Conservation (phyloP, 2,113 vertebrate genomes). For the Corythornis madagascariensis region DNA sequence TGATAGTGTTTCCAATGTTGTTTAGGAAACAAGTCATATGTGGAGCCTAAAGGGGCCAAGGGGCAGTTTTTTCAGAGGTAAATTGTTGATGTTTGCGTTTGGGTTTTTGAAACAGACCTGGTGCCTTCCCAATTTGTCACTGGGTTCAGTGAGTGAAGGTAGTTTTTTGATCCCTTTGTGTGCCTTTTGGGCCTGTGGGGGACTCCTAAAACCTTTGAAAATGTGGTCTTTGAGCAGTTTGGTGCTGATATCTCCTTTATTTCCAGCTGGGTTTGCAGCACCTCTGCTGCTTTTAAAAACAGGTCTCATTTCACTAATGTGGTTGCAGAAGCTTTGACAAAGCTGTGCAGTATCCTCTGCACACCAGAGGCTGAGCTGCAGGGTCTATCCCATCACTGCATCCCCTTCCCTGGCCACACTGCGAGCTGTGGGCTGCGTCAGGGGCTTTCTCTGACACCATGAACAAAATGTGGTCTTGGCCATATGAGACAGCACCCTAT, state of each 20-base stretch:
- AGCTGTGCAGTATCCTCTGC: background rate
- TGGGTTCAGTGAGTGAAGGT: background rate
- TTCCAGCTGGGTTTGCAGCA: background rate
- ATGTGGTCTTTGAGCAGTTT: background rate
- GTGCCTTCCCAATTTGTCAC: background rate
- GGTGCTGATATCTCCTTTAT: background rate
- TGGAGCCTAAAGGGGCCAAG: background rate
- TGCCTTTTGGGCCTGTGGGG: background rate
- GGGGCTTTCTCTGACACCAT: background rate
- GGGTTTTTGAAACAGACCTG: background rate
- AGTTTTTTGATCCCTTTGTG: background rate
- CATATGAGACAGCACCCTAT: background rate
- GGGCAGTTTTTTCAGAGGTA: background rate
- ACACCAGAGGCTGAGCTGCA: background rate
- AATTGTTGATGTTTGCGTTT: background rate
- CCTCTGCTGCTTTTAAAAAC: background rate
- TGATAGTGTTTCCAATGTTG: fast-evolving
- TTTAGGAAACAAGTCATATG: background rate
- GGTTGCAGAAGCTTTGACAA: background rate
- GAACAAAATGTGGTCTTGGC: background rate
- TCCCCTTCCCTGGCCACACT: fast-evolving
- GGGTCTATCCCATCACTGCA: background rate
- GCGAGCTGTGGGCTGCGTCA: fast-evolving
- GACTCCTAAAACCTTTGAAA: background rate
- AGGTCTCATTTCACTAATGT: background rate